These are phyloP conservation scores for Scelioninae gen. 1 DNA, from an alignment of 2,888 invertebrate species.

Conservation along the genomic window DNA sequence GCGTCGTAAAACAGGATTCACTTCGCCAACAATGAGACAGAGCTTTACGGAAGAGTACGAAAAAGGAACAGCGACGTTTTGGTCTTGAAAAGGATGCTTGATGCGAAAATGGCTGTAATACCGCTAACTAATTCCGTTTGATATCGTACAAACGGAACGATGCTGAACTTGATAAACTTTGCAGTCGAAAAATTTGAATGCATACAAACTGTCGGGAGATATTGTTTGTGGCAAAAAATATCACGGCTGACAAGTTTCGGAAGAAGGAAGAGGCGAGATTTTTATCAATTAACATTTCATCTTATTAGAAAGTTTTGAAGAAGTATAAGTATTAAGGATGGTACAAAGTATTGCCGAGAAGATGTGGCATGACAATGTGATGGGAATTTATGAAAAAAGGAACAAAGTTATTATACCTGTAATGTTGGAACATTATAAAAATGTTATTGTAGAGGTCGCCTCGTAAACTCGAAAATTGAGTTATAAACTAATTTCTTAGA, in stretches of 20 bases:
- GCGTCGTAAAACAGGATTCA: constrained; percentile 53
- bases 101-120: constrained; percentile 36
- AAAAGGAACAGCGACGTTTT: constrained; percentile 37
- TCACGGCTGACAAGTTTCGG: background rate
- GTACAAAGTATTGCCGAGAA: background rate
- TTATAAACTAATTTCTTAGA: constrained; percentile 1
- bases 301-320: background rate
- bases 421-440: background rate
- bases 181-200: constrained; percentile 12
- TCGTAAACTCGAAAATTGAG: constrained; percentile 13
- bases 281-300: background rate
- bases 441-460: background rate
- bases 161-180: constrained; percentile 43
- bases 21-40: constrained; percentile 44
- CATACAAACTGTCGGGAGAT: background rate
- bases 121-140: constrained; percentile 48
- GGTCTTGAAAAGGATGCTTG: constrained; percentile 24
- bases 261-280: background rate
- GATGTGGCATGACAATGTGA: background rate
- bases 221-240: constrained; percentile 16
- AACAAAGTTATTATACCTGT: constrained; percentile 8
- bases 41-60: constrained; percentile 39
- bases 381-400: constrained; percentile 16
- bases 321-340: too few relatives aligned
- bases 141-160: constrained; percentile 35